Base-by-base conservation (phyloP, 2,113 vertebrate species). In the Aviceda subcristata region DNA sequence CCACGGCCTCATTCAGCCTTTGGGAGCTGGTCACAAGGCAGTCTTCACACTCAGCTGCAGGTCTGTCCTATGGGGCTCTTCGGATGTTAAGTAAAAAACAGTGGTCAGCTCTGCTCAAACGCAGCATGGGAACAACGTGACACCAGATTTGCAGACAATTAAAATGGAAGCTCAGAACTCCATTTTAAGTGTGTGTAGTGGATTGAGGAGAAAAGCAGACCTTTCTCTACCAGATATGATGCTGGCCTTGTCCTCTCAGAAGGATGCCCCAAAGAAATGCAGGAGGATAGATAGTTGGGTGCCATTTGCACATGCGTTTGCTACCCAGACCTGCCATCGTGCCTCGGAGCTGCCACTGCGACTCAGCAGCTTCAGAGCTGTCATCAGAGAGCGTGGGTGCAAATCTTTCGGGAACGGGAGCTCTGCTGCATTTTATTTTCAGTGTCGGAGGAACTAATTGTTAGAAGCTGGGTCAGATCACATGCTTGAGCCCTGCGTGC, bases 61-160 rank as follows among this genome's bases (percentile, higher is more conserved):
- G 10, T 8, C 27, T 48, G 14, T 36, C 30, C 55, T 19, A 0
- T 2, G 38, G 48, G 48, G 63, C 20, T 10, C 1, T 38, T 15
- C 0, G 0, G 24, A 20, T 19, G 1, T 38, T 2, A 4, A 7
- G 76, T 41, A 18, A 12, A 34, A 7, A 1, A 12, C 1, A 2
- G 10, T 14, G 51, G 46, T 56, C 63, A 26, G 51, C 39, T 41
- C 43, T 17, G 67, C 26, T 34, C 2, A 0, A 13, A 14, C 1
- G 1, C 68, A 23, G 83, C 3, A 0, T 10, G 27, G 39, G 71
- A 50, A 20, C 59, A 41, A 3, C 0, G 0, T 22, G 32, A 20
- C 38, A 7, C 20, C 15, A 1, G 51, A 32, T 32, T 41, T 36
- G 34, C 26, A 46, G 45, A 18, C 14, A 24, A 7, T 14, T 46